These are phyloP conservation scores for Crocidura indochinensis DNA, from an alignment of 2,797 vertebrate genomes.

Conservation along the genomic window DNA sequence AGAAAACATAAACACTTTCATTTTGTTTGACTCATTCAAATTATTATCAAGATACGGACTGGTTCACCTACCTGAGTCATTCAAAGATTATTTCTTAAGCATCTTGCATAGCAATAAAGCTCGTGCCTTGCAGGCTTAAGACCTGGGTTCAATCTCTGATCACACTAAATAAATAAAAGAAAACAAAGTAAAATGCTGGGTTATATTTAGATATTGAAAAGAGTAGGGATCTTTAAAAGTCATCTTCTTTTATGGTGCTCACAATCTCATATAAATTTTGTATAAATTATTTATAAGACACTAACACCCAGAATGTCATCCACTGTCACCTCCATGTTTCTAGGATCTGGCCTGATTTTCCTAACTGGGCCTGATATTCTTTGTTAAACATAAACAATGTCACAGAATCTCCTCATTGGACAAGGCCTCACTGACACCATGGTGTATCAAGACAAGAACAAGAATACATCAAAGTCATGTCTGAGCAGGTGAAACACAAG, in stretches of 20 bases:
- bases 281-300: neutral
- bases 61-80: neutral
- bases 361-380: neutral
- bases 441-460: neutral
- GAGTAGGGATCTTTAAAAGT: neutral
- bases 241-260: neutral
- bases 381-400: neutral
- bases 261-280: neutral
- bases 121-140: too few relatives aligned
- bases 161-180: too few relatives aligned
- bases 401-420: neutral
- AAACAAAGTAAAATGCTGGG: neutral
- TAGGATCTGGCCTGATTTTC: neutral
- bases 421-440: neutral
- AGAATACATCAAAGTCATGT: neutral
- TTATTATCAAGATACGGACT: neutral
- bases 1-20: neutral
- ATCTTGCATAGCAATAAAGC: neutral
- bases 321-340: neutral
- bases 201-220: neutral
- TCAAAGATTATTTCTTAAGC: constrained; percentile 31
- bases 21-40: constrained; percentile 36
- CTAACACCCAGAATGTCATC: neutral
- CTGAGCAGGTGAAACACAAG: neutral
- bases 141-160: too few relatives aligned